Evolutionary conservation across 2,888 invertebrate genomes (phyloP), one percentile per base, ranked within the genome.

Genomic region (Agrilus mali): DNA sequence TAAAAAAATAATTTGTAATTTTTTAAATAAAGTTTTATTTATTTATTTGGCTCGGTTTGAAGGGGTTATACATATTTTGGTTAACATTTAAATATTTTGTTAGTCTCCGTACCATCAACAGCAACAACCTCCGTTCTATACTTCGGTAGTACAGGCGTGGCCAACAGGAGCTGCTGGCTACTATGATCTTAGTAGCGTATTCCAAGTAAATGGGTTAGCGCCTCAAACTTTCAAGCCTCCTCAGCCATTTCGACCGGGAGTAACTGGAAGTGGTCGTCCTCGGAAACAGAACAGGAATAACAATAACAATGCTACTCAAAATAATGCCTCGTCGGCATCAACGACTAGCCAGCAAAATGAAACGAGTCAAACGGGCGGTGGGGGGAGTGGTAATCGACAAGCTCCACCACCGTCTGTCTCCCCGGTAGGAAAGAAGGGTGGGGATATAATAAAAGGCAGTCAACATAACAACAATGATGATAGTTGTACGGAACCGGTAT

Each of bases 201-300:
- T 82, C 64, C 74, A 81, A 47, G 73, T 82, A 56, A 85, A 84
- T 64, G 82, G 83, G 44, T 67, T 85, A 52, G 73, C 82, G 45
- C 82, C 80, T 39, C 81, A 80, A 61, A 72, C 74, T 44, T 68
- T 77, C 42, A 80, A 76, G 58, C 77, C 77, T 57, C 61, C 56
- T 37, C 53, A 53, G 15, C 69, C 73, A 53, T 73, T 70, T 52
- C 69, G 69, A 48, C 60, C 72, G 47, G 27, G 27, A 27, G 8
- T 27, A 27, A 27, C 27, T 8, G 27, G 27, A 27, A 68, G 66
- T 60, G 55, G 58, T 39, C 54, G 65, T 45, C 59, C 61, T 31
- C 57, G 65, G 20, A 66, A 65, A 48, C 64, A 62, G 50, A 60
- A 61, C 46, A 57, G 59, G 45, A 55, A 51, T 48, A 27, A 33